phyloP scores from a whole-genome alignment of 2,797 vertebrate genomes.

The Onychomys arenicola region DNA sequence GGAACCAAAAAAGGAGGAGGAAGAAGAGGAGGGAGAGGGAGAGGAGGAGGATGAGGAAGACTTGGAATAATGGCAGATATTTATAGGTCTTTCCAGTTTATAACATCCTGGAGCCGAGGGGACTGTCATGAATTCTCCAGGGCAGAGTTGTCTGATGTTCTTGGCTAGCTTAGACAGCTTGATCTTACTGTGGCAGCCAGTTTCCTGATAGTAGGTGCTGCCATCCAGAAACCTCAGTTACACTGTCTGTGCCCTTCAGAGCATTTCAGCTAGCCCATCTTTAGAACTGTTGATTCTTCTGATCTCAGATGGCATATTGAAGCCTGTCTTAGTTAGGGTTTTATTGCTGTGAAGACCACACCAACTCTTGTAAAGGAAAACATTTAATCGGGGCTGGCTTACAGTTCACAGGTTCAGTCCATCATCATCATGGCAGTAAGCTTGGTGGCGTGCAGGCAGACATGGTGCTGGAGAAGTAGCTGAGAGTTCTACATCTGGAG shows the following conservation, averaged over 20 bases:
- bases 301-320: background rate
- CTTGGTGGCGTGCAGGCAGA: too few species aligned
- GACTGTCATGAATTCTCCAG: background rate
- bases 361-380: too few species aligned
- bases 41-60: background rate
- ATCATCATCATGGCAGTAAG: too few species aligned
- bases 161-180: background rate
- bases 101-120: background rate
- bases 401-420: too few species aligned
- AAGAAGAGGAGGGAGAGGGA: background rate
- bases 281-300: background rate
- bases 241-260: background rate
- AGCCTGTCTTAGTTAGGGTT: too few species aligned
- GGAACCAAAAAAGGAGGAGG: background rate
- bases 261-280: background rate
- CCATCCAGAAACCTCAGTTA: background rate
- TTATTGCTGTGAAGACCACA: too few species aligned
- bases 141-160: background rate
- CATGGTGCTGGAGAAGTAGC: too few species aligned
- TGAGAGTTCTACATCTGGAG: too few species aligned
- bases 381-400: too few species aligned
- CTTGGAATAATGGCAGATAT: background rate
- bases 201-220: background rate
- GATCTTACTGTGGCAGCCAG: background rate
- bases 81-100: background rate